phyloP scores from a whole-genome alignment of 2,888 invertebrate genomes.

The Acronicta aceris region DNA sequence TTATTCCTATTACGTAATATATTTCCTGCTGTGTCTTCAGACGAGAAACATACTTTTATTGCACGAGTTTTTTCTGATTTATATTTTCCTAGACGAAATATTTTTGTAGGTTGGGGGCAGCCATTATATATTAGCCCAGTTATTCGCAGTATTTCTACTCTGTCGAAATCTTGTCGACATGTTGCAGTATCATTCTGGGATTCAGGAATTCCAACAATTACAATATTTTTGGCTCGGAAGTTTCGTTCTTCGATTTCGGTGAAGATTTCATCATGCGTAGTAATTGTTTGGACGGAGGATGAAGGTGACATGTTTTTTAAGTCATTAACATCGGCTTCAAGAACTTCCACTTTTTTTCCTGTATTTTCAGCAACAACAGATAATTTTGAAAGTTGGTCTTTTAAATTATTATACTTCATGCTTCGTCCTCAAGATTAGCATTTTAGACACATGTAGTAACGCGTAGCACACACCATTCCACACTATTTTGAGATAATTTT shows the following conservation, averaged over 20 bases:
- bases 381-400: neutral
- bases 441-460: too few relatives aligned
- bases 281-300: neutral
- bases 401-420: too few relatives aligned
- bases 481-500: too few relatives aligned
- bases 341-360: neutral
- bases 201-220: neutral
- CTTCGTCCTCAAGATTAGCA: too few relatives aligned
- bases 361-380: neutral
- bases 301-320: neutral
- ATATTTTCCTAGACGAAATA: slow-evolving; percentile 21
- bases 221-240: neutral
- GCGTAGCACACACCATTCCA: too few relatives aligned
- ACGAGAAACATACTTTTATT: slow-evolving; percentile 19
- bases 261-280: neutral
- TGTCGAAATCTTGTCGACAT: neutral
- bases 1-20: slow-evolving; percentile 17
- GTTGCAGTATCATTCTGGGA: neutral
- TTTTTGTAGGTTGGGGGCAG: slow-evolving; percentile 9
- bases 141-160: neutral
- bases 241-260: slow-evolving; percentile 1
- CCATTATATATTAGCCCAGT: neutral
- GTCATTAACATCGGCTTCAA: neutral
- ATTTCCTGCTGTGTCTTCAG: slow-evolving; percentile 4
- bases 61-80: slow-evolving; percentile 7